Conservation (phyloP, 2,888 invertebrate genomes). For the Melinopterus prodromus region DNA sequence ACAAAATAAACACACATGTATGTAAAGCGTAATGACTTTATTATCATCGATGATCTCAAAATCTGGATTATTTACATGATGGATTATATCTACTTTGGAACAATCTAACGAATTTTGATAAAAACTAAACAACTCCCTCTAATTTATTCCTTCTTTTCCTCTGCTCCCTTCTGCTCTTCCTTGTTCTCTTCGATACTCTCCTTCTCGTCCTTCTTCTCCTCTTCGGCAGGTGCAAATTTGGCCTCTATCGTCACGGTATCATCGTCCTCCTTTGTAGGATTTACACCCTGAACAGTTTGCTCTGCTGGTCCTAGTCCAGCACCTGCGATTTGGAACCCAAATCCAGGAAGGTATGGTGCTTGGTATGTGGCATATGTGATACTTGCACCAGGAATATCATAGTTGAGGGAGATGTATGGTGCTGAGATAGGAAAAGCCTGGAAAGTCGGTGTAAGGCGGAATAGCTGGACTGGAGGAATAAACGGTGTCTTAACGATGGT, state of each 20-base stretch:
- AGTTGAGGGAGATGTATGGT: conserved; percentile 31
- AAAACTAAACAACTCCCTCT: not conserved
- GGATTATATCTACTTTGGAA: not conserved
- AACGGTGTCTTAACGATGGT: not conserved
- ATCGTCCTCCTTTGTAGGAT: conserved; percentile 20
- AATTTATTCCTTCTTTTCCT: not conserved
- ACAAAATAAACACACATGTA: not conserved
- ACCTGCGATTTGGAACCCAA: conserved; percentile 17
- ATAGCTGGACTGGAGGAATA: conserved; percentile 6
- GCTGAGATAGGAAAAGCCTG: conserved; percentile 11
- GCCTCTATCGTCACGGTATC: conserved; percentile 37
- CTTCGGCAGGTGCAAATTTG: conserved; percentile 20
- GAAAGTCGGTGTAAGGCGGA: not conserved
- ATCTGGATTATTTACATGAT: not conserved
- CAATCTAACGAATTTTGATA: not conserved
- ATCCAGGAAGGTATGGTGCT: conserved; percentile 27
- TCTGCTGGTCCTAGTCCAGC: conserved; percentile 11
- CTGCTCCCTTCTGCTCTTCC: not conserved
- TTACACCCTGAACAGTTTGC: conserved; percentile 26
- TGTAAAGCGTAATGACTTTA: not conserved
- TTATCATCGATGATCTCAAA: not conserved
- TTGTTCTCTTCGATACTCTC: conserved; percentile 33
- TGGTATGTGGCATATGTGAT: conserved; percentile 32
- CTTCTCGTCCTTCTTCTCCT: conserved; percentile 8
- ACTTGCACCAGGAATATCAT: conserved; percentile 35